Evolutionary conservation across 2,797 vertebrate species (phyloP).

Genomic region (Oreochromis mossambicus): DNA sequence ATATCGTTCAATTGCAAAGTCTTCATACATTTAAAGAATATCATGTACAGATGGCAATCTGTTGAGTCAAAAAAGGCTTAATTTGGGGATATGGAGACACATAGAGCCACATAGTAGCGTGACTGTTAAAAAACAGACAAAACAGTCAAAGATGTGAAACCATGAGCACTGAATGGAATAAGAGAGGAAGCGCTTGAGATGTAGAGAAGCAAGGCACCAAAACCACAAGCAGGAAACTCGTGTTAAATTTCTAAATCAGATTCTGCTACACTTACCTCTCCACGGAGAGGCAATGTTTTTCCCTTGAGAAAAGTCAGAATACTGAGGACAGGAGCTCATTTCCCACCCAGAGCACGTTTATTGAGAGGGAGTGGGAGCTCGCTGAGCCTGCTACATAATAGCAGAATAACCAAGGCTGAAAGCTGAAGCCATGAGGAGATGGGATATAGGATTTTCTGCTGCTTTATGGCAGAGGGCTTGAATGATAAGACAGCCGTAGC

Average conservation of each 20-base stretch:
- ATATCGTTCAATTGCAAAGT: background rate
- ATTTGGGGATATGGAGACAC: background rate
- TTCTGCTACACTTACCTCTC: background rate
- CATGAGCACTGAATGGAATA: background rate
- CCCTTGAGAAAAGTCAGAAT: slow-evolving; percentile 11
- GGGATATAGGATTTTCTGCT: slow-evolving; percentile 50
- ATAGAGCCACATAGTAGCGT: background rate
- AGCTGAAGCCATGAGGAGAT: slow-evolving; percentile 44
- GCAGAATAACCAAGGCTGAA: slow-evolving; percentile 50
- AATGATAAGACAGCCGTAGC: slow-evolving; percentile 42
- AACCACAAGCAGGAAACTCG: background rate
- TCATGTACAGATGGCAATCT: background rate
- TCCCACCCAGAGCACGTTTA: slow-evolving; percentile 25
- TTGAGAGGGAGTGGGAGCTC: slow-evolving; percentile 11
- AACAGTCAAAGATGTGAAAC: background rate
- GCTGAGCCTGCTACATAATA: slow-evolving; percentile 36
- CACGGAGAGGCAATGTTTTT: slow-evolving; percentile 13
- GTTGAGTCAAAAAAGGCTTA: background rate
- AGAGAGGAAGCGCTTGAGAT: background rate
- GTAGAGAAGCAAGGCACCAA: background rate
- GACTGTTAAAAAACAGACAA: background rate
- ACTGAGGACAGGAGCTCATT: slow-evolving; percentile 13
- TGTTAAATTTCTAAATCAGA: slow-evolving; percentile 2
- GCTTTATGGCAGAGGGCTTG: slow-evolving; percentile 28
- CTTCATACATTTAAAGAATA: background rate